Evolutionary conservation across 2,113 vertebrate species (phyloP).

Genomic region (Lamprologus tigripictilis): DNA sequence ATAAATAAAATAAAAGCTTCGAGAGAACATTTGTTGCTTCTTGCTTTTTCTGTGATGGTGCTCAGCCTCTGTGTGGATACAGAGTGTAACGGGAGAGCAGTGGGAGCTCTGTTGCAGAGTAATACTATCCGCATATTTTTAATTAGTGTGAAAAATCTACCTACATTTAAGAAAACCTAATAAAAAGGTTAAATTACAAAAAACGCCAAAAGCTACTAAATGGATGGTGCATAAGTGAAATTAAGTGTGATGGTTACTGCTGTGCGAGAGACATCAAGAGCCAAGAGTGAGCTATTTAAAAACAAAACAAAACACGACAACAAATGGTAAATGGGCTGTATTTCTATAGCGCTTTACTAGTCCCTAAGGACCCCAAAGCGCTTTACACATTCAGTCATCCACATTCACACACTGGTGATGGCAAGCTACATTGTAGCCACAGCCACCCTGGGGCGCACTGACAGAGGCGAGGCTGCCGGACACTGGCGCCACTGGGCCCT

Average conservation of each 20-base stretch:
- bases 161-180: neutral
- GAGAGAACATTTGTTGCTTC: neutral
- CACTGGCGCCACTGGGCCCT: accelerated
- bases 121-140: neutral
- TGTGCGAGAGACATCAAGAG: neutral
- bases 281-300: neutral
- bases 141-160: neutral
- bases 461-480: neutral
- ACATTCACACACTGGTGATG: neutral
- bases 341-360: accelerated
- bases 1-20: neutral
- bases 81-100: neutral
- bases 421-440: neutral
- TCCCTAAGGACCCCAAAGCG: neutral
- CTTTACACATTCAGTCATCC: neutral
- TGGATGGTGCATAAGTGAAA: neutral
- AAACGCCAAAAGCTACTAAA: neutral
- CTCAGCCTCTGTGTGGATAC: neutral
- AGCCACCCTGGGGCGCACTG: accelerated
- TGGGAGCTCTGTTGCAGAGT: neutral
- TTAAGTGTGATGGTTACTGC: neutral
- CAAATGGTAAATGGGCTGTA: neutral
- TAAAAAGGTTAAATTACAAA: neutral
- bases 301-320: neutral
- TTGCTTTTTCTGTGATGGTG: neutral